Conservation (phyloP, 2,113 vertebrate species). For the Burhinus bistriatus region DNA sequence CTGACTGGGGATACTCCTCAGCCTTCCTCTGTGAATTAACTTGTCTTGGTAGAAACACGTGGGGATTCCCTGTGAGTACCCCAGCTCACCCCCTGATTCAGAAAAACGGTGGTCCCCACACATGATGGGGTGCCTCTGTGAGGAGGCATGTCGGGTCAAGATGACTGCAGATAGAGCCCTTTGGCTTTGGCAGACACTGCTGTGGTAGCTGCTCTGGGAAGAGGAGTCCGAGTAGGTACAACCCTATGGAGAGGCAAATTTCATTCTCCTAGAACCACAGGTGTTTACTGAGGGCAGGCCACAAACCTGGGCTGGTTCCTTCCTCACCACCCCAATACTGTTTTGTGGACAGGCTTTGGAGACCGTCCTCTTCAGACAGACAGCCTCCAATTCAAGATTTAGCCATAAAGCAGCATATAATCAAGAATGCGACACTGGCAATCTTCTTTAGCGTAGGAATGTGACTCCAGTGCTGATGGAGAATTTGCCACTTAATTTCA, state of each 20-base stretch:
- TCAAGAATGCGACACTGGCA: slow-evolving; percentile 4
- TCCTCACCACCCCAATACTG: neutral
- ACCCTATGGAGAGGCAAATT: neutral
- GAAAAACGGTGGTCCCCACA: neutral
- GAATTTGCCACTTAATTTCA: slow-evolving; percentile 13
- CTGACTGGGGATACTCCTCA: neutral
- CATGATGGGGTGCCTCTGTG: neutral
- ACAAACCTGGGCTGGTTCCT: neutral
- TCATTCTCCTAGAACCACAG: neutral
- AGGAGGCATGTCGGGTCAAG: neutral
- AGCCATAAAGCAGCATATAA: neutral
- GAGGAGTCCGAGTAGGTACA: neutral
- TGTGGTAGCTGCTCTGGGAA: neutral
- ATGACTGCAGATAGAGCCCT: neutral
- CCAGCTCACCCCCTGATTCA: neutral
- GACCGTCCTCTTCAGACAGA: neutral
- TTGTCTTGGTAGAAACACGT: rapidly evolving
- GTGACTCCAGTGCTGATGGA: neutral
- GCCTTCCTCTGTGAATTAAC: neutral
- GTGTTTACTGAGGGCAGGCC: neutral
- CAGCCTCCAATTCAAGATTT: neutral
- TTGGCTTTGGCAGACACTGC: neutral
- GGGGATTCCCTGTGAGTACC: neutral
- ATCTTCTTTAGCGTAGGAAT: neutral
- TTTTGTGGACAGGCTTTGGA: neutral